Evolutionary conservation across 53 echinoderm and acorn worm species (phyloP), one percentile per base, ranked within the genome.

Genomic region (Patiria pectinifera): DNA sequence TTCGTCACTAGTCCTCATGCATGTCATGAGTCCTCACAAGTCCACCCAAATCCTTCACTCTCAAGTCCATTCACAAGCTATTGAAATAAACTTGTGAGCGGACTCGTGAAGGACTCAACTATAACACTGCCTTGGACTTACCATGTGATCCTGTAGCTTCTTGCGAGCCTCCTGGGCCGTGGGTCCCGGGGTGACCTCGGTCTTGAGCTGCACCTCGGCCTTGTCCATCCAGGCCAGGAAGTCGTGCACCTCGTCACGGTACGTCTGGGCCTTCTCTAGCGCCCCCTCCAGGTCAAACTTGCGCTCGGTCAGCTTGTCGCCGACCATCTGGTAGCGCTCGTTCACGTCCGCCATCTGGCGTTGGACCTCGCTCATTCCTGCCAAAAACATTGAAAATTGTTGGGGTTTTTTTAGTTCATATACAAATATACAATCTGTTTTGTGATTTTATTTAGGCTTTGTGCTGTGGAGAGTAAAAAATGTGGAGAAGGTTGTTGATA

Each of bases 281-380:
- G 97, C 94, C 2, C 89, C 96, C 48, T 97, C 97, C 87, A 99
- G 92, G 58, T 99, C 99, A 93, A 94, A 96, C 87, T 93, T 93
- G 69, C 99, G 95, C 69, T 99, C 97, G 1, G 96, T 93, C 23
- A 99, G 93, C 76, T 97, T 96, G 95, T 99, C 99, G 22, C 97
- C 97, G 0, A 97, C 87, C 15, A 89, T 69, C 83, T 93, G 93
- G 94, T 99, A 99, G 82, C 99, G 94, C 19, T 97, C 97, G 59
- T 99, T 97, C 93, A 96, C 92, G 59, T 99, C 99, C 3, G 95
- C 85, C 58, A 96, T 94, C 83, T 97, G 96, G 18, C 96, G 91
- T 84, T 99, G 99, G 79, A 94, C 95, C 80, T 97, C 97, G 15
- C 93, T 94, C 91, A 95, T 89, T 85, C 96, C 99, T 96, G 66